These are phyloP conservation scores for Osmerus mordax DNA, from an alignment of 2,113 vertebrate species.

Conservation along the genomic window DNA sequence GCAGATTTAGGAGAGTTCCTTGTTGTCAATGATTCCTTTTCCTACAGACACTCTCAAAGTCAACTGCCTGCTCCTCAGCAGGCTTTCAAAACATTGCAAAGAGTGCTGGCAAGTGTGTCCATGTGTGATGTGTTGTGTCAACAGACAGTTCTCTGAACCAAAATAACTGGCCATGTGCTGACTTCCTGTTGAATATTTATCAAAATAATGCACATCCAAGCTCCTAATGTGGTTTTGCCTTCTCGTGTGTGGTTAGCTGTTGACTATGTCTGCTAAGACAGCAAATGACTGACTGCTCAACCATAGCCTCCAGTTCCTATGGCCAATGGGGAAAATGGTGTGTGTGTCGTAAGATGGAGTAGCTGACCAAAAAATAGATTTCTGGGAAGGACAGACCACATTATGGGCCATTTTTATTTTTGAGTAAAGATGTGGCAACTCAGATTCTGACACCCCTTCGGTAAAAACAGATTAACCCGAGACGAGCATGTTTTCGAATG, in stretches of 20 bases:
- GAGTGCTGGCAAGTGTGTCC: conserved; percentile 14
- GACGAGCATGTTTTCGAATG: conserved; percentile 48
- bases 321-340: conserved; percentile 3
- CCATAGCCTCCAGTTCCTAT: conserved; percentile 8
- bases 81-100: conserved; percentile 8
- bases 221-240: conserved; percentile 20
- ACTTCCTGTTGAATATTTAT: not conserved
- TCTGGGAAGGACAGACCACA: conserved; percentile 27
- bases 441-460: conserved; percentile 43
- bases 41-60: conserved; percentile 14
- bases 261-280: not conserved
- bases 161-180: conserved; percentile 7
- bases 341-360: conserved; percentile 22
- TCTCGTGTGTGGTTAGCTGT: not conserved
- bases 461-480: conserved; percentile 49
- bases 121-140: conserved; percentile 17
- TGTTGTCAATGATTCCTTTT: conserved; percentile 6
- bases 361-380: conserved; percentile 33
- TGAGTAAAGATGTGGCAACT: conserved; percentile 37
- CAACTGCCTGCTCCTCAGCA: conserved; percentile 17
- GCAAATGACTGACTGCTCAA: conserved; percentile 5
- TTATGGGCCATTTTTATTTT: conserved; percentile 50
- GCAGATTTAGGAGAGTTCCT: not conserved
- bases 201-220: conserved; percentile 4
- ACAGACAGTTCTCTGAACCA: conserved; percentile 6